Conservation (phyloP, 2,113 vertebrate genomes). For the Heterocephalus glaber region DNA sequence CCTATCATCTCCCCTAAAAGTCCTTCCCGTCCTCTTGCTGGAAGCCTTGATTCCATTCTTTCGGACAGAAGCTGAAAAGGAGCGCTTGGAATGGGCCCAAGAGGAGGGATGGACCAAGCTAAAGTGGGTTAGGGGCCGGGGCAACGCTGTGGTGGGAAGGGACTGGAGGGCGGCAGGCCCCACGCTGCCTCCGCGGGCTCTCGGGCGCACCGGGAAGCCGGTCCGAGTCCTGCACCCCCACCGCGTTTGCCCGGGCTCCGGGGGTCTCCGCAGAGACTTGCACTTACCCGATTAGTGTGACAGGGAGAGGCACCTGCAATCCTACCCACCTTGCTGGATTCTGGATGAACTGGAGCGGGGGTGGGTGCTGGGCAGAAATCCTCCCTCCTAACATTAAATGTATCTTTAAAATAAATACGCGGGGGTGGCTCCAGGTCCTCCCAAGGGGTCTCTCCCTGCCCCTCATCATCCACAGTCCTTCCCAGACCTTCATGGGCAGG, state of each 20-base stretch:
- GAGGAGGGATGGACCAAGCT: rapidly evolving
- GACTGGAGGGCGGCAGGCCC: no score
- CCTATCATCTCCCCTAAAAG: not conserved
- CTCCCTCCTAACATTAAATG: not conserved
- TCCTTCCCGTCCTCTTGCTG: not conserved
- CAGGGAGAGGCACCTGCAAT: rapidly evolving
- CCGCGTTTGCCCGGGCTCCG: not conserved
- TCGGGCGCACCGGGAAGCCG: no score
- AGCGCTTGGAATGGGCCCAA: not conserved
- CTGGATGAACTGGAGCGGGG: not conserved
- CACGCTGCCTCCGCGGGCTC: no score
- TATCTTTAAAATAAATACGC: not conserved
- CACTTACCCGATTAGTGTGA: no score
- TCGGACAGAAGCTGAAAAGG: not conserved
- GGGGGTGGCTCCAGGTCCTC: not conserved
- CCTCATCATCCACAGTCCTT: no score
- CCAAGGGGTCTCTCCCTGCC: not conserved
- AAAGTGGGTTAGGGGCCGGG: not conserved
- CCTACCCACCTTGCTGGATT: not conserved
- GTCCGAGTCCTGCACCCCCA: no score
- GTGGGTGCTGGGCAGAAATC: rapidly evolving
- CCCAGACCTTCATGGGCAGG: not conserved
- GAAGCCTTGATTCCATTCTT: not conserved
- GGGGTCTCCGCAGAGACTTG: not conserved
- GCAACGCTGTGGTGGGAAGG: rapidly evolving